phyloP scores from a whole-genome alignment of 2,113 vertebrate species.

The Corydoras sp. region DNA sequence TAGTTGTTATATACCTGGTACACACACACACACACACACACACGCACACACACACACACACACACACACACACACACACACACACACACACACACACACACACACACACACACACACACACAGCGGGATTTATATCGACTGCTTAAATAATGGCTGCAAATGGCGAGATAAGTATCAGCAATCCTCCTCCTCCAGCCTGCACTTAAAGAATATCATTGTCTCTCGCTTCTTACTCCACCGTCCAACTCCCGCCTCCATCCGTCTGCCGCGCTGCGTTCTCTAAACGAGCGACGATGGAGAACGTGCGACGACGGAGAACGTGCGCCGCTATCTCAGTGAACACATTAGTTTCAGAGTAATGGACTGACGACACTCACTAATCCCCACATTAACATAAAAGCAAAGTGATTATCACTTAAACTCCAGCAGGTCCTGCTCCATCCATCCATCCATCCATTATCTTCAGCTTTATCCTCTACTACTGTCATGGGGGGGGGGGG shows the following conservation, averaged over 20 bases:
- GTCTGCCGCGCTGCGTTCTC: background rate
- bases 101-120: slow-evolving; percentile 1
- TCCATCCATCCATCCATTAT: too few relatives aligned
- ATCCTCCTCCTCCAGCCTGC: slow-evolving; percentile 27
- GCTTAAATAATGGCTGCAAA: slow-evolving; percentile 48
- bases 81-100: slow-evolving; percentile 16
- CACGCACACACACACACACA: too few relatives aligned
- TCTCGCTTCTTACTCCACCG: background rate
- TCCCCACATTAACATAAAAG: slow-evolving; percentile 10
- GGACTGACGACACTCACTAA: background rate
- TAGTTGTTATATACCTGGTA: too few relatives aligned
- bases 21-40: too few relatives aligned
- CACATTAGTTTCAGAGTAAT: background rate
- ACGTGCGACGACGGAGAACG: too few relatives aligned
- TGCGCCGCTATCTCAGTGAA: background rate
- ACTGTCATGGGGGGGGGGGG: too few relatives aligned
- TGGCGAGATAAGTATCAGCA: slow-evolving; percentile 51
- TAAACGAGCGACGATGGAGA: background rate
- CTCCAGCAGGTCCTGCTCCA: too few relatives aligned
- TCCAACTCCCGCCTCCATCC: background rate
- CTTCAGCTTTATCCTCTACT: too few relatives aligned
- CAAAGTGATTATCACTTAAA: background rate
- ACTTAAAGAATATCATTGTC: background rate
- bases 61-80: too few relatives aligned
- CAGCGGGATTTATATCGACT: slow-evolving; percentile 42